Conservation (phyloP, 2,113 vertebrate species). For the Danio rerio region DNA sequence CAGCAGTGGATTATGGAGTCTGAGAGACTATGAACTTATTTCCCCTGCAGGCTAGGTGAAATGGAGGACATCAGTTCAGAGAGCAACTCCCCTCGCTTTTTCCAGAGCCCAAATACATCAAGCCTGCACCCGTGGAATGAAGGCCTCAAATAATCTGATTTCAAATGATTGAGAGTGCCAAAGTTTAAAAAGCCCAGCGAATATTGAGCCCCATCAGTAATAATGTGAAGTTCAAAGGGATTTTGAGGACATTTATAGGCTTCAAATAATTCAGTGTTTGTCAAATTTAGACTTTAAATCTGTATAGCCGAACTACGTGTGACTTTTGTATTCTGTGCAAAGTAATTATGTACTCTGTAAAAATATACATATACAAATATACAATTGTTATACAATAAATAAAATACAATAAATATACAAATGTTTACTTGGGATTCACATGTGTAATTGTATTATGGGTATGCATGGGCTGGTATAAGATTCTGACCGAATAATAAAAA, state of each 20-base stretch:
- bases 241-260: neutral
- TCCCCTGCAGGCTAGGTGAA: slow-evolving; percentile 55
- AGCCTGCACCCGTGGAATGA: slow-evolving; percentile 34
- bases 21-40: slow-evolving; percentile 36
- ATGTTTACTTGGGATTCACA: too few species aligned
- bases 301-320: neutral
- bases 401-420: too few species aligned
- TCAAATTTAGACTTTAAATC: neutral
- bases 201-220: slow-evolving; percentile 19
- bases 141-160: slow-evolving; percentile 42
- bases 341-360: too few species aligned
- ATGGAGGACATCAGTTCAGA: slow-evolving; percentile 61
- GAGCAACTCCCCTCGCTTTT: slow-evolving; percentile 53
- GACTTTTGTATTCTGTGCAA: too few species aligned
- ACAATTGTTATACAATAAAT: too few species aligned
- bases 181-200: neutral
- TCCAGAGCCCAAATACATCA: slow-evolving; percentile 59
- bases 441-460: too few species aligned
- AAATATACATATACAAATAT: too few species aligned
- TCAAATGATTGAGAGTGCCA: slow-evolving; percentile 37
- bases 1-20: slow-evolving; percentile 34
- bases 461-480: too few species aligned
- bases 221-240: slow-evolving; percentile 20
- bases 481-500: too few species aligned
- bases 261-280: neutral